Conservation (phyloP, 2,113 vertebrate species). For the Agelaius phoeniceus region DNA sequence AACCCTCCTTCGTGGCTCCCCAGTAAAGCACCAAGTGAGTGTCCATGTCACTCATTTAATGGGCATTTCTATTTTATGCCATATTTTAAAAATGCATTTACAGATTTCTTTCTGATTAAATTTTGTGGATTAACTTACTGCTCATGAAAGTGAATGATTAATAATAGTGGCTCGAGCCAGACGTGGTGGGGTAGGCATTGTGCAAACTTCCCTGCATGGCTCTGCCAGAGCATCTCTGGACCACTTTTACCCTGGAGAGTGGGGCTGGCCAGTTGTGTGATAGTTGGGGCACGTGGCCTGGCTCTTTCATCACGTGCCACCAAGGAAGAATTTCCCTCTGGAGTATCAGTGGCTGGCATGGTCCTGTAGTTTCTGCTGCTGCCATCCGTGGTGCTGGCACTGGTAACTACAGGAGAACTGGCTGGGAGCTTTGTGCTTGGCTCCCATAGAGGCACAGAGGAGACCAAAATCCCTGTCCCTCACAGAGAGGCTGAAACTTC, state of each 20-base stretch:
- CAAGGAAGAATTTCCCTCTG: background rate
- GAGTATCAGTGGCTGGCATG: background rate
- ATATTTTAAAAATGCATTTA: conserved; percentile 43
- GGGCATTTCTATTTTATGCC: conserved; percentile 29
- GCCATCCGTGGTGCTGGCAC: background rate
- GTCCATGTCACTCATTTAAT: conserved; percentile 13
- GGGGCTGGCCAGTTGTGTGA: conserved; percentile 6
- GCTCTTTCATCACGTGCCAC: background rate
- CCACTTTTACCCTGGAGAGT: conserved; percentile 13
- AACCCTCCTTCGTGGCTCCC: background rate
- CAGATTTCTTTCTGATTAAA: conserved; percentile 47
- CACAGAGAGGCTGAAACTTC: background rate
- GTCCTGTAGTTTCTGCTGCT: background rate
- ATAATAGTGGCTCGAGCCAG: background rate
- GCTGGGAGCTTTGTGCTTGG: background rate
- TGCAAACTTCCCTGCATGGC: background rate
- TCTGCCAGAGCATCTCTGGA: conserved; percentile 38
- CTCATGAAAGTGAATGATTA: conserved; percentile 31
- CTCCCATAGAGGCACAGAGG: background rate
- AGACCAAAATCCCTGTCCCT: background rate
- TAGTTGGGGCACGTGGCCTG: background rate
- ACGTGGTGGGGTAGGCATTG: background rate
- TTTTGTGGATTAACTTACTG: conserved; percentile 41
- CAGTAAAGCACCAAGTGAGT: background rate
- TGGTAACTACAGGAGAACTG: background rate